These are phyloP conservation scores for Selenia dentaria DNA, from an alignment of 2,888 invertebrate genomes.

Conservation along the genomic window DNA sequence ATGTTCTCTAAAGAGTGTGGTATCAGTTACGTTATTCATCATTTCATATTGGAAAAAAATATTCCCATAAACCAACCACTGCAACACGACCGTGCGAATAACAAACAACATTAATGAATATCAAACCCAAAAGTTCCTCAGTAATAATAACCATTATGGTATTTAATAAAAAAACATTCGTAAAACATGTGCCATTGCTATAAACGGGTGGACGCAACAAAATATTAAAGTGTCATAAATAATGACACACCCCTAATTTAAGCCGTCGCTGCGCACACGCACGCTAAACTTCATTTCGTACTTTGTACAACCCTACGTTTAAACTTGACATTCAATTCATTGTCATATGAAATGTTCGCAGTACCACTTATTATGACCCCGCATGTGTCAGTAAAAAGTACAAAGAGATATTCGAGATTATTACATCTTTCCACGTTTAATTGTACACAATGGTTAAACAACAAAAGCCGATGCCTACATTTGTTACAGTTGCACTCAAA, in stretches of 20 bases:
- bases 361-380: conserved; percentile 58
- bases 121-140: conserved; percentile 68
- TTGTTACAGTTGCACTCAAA: conserved; percentile 76
- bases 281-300: conserved; percentile 69
- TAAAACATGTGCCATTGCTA: conserved; percentile 65
- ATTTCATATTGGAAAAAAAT: too few species aligned
- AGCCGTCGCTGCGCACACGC: conserved; percentile 67
- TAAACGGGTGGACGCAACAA: conserved; percentile 76
- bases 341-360: conserved; percentile 66
- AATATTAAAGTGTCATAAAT: conserved; percentile 82
- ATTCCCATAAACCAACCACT: conserved; percentile 38
- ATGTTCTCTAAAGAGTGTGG: too few species aligned
- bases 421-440: conserved; percentile 81
- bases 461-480: conserved; percentile 71
- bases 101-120: conserved; percentile 76
- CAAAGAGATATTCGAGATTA: conserved; percentile 80
- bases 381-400: conserved; percentile 76
- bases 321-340: conserved; percentile 78
- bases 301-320: conserved; percentile 72
- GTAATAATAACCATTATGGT: conserved; percentile 74
- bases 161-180: conserved; percentile 77
- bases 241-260: conserved; percentile 81
- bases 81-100: conserved; percentile 68
- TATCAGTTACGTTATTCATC: too few species aligned
- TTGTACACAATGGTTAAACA: conserved; percentile 80